These are phyloP conservation scores for Grammomys surdaster DNA, from an alignment of 2,113 vertebrate species.

Conservation along the genomic window DNA sequence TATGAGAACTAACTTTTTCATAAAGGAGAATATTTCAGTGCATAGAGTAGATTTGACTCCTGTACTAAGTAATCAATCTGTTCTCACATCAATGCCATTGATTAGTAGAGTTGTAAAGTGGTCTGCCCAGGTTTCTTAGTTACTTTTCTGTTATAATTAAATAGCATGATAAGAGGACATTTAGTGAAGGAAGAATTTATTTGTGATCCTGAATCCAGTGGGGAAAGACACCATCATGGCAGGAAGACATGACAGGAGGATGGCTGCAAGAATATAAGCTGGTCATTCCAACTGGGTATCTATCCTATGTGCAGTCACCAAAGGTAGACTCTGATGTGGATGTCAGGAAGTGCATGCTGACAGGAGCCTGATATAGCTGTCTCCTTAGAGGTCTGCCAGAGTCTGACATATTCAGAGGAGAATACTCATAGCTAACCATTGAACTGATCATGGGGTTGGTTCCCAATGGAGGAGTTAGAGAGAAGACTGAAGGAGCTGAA, in stretches of 20 bases:
- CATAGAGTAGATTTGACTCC: not conserved
- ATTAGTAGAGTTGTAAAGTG: not conserved
- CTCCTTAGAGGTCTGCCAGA: too few relatives aligned
- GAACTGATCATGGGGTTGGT: too few relatives aligned
- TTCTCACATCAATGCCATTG: not conserved
- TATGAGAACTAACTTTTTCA: not conserved
- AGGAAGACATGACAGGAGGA: not conserved
- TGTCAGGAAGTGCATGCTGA: too few relatives aligned
- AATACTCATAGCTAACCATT: too few relatives aligned
- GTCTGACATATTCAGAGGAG: too few relatives aligned
- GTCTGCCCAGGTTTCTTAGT: not conserved
- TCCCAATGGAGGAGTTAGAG: too few relatives aligned
- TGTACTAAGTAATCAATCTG: not conserved
- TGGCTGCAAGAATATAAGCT: too few relatives aligned
- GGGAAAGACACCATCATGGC: not conserved
- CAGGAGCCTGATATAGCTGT: too few relatives aligned
- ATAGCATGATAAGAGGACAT: not conserved
- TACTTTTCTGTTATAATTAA: not conserved
- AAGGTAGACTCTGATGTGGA: too few relatives aligned
- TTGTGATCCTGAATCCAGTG: not conserved
- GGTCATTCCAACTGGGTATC: too few relatives aligned
- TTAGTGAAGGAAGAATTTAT: not conserved
- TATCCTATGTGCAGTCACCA: too few relatives aligned
- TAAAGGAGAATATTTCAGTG: rapidly evolving
- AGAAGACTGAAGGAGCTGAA: too few relatives aligned